phyloP scores from a whole-genome alignment of 1,140 invertebrate species.

The Arion vulgaris region DNA sequence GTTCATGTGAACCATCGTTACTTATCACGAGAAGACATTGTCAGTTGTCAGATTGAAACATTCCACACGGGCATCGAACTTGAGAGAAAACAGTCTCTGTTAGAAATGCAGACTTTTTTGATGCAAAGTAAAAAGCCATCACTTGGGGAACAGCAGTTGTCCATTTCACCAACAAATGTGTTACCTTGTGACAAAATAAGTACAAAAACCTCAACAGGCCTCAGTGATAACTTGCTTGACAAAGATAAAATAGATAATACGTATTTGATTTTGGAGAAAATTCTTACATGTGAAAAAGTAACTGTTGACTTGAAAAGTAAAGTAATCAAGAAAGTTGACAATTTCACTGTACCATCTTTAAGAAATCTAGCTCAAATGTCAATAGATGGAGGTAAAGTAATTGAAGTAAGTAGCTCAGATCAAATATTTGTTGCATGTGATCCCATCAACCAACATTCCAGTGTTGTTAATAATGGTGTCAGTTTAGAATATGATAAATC shows the following conservation, averaged over 20 bases:
- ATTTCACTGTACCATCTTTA: not conserved
- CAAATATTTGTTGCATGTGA: not conserved
- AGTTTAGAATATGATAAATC: not conserved
- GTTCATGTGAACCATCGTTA: slow-evolving; percentile 76
- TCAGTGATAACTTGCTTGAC: not conserved
- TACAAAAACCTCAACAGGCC: not conserved
- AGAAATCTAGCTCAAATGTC: not conserved
- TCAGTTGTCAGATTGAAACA: slow-evolving; percentile 57
- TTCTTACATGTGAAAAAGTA: not conserved
- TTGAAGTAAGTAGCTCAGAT: not conserved
- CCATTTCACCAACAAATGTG: not conserved
- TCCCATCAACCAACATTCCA: not conserved
- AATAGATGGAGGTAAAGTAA: not conserved
- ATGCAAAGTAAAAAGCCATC: not conserved
- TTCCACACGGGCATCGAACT: slow-evolving; percentile 23
- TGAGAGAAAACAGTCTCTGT: not conserved
- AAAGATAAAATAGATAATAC: not conserved
- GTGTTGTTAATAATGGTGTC: not conserved
- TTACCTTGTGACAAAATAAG: not conserved
- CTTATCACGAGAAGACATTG: slow-evolving; percentile 69
- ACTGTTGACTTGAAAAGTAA: not conserved
- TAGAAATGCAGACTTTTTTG: not conserved
- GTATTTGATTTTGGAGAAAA: not conserved
- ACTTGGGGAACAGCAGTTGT: not conserved
- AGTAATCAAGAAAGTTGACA: not conserved